phyloP scores from a whole-genome alignment of 30 jellyfish, hydroid and myxozoan genomes.

The Aurelia aurita region DNA sequence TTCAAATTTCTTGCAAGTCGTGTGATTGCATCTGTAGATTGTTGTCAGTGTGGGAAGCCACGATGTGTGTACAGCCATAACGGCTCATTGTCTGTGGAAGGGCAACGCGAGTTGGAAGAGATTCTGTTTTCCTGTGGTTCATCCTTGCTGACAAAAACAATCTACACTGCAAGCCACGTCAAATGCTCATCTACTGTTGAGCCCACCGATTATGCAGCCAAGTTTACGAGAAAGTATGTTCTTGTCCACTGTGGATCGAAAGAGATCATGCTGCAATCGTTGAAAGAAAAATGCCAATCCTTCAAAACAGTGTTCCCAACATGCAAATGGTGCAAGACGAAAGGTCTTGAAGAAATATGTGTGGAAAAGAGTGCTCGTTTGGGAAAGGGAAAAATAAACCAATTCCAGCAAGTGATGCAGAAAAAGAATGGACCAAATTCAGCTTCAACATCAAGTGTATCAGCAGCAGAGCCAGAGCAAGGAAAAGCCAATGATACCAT shows the following conservation, averaged over 20 bases:
- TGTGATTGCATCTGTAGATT: constrained; percentile 29
- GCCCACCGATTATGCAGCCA: neutral
- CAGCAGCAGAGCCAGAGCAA: constrained; percentile 8
- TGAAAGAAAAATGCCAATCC: neutral
- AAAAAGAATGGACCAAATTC: neutral
- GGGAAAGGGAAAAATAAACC: neutral
- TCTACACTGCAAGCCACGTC: constrained; percentile 8
- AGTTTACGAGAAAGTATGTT: neutral
- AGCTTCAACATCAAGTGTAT: neutral
- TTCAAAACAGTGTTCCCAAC: constrained; percentile 16
- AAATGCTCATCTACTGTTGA: too few relatives aligned
- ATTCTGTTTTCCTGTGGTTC: constrained; percentile 9
- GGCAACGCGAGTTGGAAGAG: constrained; percentile 20
- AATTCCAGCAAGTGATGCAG: neutral
- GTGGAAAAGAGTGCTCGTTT: constrained; percentile 10
- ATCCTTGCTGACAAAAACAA: neutral
- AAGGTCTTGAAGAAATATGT: neutral
- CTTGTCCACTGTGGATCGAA: neutral
- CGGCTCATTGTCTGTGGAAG: constrained; percentile 3
- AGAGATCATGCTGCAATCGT: neutral
- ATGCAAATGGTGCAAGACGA: constrained; percentile 14
- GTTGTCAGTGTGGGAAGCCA: constrained; percentile 28
- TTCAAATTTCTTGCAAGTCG: constrained; percentile 38
- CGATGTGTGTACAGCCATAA: constrained; percentile 32
- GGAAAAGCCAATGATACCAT: neutral